phyloP scores from a whole-genome alignment of 2,113 vertebrate species.

The Rhabdomys dilectus region DNA sequence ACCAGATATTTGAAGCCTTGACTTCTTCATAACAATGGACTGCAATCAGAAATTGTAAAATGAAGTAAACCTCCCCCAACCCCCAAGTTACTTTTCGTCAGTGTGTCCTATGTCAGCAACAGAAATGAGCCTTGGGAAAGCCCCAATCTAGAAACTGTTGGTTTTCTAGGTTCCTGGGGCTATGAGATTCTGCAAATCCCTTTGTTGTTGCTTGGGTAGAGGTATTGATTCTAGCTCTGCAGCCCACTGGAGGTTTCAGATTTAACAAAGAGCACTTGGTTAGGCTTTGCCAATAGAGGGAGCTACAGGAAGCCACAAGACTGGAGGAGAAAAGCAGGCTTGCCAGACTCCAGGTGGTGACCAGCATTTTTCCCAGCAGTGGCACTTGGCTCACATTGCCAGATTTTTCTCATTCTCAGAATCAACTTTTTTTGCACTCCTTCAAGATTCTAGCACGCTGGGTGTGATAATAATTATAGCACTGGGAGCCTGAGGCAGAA shows the following conservation, averaged over 20 bases:
- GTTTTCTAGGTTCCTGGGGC: background rate
- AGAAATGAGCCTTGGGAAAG: background rate
- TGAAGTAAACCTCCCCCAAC: background rate
- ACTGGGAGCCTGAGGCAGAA: background rate
- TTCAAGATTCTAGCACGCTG: background rate
- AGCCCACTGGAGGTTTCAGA: background rate
- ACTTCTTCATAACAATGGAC: background rate
- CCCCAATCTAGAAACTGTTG: background rate
- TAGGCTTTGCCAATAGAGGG: background rate
- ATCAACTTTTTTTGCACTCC: background rate
- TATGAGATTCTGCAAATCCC: background rate
- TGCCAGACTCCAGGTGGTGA: accelerated
- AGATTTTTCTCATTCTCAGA: background rate
- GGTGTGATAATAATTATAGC: background rate
- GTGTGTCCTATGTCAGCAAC: background rate
- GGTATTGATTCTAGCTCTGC: background rate
- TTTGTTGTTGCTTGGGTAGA: background rate
- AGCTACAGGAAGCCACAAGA: background rate
- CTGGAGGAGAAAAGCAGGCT: background rate
- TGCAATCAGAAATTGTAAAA: background rate
- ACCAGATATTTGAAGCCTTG: background rate
- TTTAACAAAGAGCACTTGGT: background rate
- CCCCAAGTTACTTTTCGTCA: background rate
- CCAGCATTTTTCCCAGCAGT: background rate
- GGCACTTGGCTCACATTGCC: background rate